Evolutionary conservation across 1,140 invertebrate species (phyloP).

Genomic region (Drosophila biarmipes): DNA sequence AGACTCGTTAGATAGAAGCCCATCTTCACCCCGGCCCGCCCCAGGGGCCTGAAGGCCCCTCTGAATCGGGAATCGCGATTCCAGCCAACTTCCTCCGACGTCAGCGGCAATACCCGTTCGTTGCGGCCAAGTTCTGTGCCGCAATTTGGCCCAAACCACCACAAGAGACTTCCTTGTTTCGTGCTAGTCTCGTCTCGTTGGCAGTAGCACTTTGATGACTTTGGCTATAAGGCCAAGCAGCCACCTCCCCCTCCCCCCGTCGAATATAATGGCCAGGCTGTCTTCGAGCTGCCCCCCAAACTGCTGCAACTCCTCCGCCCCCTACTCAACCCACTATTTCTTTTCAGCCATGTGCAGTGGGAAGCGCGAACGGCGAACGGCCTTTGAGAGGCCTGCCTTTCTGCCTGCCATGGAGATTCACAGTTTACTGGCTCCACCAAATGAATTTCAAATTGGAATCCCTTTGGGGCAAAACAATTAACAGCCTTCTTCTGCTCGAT

Average conservation of each 20-base stretch:
- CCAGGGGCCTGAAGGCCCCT: background rate
- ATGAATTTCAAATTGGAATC: slow-evolving; percentile 39
- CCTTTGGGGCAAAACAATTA: slow-evolving; percentile 38
- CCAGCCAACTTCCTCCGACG: slow-evolving; percentile 40
- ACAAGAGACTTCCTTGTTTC: slow-evolving; percentile 77
- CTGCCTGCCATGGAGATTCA: slow-evolving; percentile 34
- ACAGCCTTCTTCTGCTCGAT: slow-evolving; percentile 31
- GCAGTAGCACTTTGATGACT: slow-evolving; percentile 78
- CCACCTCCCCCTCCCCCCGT: slow-evolving; percentile 4
- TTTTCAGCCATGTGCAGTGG: slow-evolving; percentile 17
- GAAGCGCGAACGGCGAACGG: slow-evolving; percentile 29
- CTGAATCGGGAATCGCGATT: background rate
- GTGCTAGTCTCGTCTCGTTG: slow-evolving; percentile 64
- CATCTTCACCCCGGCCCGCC: slow-evolving; percentile 46
- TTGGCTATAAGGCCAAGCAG: slow-evolving; percentile 58
- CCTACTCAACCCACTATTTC: slow-evolving; percentile 18
- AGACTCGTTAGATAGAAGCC: slow-evolving; percentile 73
- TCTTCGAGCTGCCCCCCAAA: slow-evolving; percentile 26
- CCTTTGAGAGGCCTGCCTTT: slow-evolving; percentile 22
- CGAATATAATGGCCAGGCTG: slow-evolving; percentile 36
- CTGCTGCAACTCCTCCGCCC: slow-evolving; percentile 4
- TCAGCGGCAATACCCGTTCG: slow-evolving; percentile 47
- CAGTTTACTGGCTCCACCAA: slow-evolving; percentile 29
- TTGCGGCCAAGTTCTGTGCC: slow-evolving; percentile 75
- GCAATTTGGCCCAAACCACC: slow-evolving; percentile 64